These are phyloP conservation scores for Acanthurus tractus DNA, from an alignment of 2,797 vertebrate genomes.

Conservation along the genomic window DNA sequence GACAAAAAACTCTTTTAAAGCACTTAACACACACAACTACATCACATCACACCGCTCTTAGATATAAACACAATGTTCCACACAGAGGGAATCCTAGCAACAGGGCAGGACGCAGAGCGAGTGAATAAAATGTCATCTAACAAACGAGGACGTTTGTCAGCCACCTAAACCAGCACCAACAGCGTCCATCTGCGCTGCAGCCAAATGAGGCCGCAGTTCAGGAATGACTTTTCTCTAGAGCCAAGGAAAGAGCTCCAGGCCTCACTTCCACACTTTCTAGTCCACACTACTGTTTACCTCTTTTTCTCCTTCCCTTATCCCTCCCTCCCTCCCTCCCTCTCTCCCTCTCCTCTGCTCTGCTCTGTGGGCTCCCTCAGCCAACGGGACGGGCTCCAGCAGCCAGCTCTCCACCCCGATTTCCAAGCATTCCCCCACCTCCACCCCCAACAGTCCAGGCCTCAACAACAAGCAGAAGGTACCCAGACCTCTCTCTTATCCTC, in stretches of 20 bases:
- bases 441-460: constrained; percentile 95
- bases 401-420: constrained; percentile 98
- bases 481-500: constrained; percentile 6
- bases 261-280: constrained; percentile 59
- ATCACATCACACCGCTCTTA: constrained; percentile 65
- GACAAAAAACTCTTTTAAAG: constrained; percentile 73
- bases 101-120: constrained; percentile 54
- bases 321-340: not conserved
- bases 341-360: constrained; percentile 10
- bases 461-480: constrained; percentile 99
- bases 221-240: constrained; percentile 52
- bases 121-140: constrained; percentile 67
- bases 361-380: constrained; percentile 84
- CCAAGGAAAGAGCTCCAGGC: constrained; percentile 31
- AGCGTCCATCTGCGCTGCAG: constrained; percentile 17
- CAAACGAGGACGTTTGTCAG: constrained; percentile 51
- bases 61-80: constrained; percentile 73
- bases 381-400: constrained; percentile 96
- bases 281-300: constrained; percentile 60
- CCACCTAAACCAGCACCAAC: constrained; percentile 39
- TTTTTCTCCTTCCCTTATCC: constrained; percentile 13
- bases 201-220: constrained; percentile 62
- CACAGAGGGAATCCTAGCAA: constrained; percentile 79
- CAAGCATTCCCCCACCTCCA: constrained; percentile 98
- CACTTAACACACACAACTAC: constrained; percentile 61